Conservation (phyloP, 2,888 invertebrate genomes). For the Stomorhina lunata region DNA sequence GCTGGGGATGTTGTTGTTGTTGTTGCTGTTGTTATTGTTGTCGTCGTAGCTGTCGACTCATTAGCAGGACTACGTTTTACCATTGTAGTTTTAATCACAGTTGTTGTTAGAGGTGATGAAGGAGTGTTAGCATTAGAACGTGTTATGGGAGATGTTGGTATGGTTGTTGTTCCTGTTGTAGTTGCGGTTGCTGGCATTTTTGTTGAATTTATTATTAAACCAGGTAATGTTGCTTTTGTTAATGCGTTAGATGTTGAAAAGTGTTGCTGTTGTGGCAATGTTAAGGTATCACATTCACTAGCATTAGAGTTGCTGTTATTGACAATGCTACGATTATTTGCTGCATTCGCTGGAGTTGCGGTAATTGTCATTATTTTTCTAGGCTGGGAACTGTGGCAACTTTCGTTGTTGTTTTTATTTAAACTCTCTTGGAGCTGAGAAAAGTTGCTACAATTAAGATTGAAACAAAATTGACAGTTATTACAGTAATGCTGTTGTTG, state of each 20-base stretch:
- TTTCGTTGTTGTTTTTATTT: conserved; percentile 66
- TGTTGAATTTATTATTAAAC: conserved; percentile 46
- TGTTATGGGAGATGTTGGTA: conserved; percentile 69
- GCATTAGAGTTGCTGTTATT: conserved; percentile 60
- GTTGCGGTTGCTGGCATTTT: conserved; percentile 69
- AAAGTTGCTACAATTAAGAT: conserved; percentile 74
- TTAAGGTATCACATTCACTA: conserved; percentile 39
- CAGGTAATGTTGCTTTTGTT: conserved; percentile 24
- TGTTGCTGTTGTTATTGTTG: conserved; percentile 67
- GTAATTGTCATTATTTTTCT: conserved; percentile 69
- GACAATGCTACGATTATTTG: conserved; percentile 57
- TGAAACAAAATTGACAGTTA: conserved; percentile 66
- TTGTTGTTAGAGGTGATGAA: conserved; percentile 76
- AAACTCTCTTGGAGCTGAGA: conserved; percentile 73
- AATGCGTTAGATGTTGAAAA: conserved; percentile 2
- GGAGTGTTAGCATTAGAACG: conserved; percentile 68
- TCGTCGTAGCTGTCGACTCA: conserved; percentile 71
- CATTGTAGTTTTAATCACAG: conserved; percentile 79
- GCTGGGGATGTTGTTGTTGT: conserved; percentile 66
- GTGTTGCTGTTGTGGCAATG: conserved; percentile 47
- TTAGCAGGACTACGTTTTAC: conserved; percentile 78
- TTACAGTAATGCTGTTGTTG: conserved; percentile 64
- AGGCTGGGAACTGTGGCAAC: conserved; percentile 44
- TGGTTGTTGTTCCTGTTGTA: conserved; percentile 69
- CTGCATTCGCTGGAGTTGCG: conserved; percentile 67